phyloP scores from a whole-genome alignment of 2,797 vertebrate genomes.

The Helarctos malayanus region DNA sequence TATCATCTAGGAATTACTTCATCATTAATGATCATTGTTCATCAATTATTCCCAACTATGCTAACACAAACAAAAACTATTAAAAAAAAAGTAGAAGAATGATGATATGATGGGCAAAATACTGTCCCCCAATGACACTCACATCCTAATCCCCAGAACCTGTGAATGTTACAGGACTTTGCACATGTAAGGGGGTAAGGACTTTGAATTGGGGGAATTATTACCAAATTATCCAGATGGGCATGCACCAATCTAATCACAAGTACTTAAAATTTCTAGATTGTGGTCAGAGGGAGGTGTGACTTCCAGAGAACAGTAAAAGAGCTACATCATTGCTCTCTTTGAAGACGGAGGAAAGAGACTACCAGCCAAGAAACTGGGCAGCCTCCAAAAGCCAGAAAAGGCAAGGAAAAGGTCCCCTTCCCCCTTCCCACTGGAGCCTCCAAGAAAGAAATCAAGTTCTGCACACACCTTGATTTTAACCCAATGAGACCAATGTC shows the following conservation, averaged over 20 bases:
- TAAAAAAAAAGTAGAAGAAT: background rate
- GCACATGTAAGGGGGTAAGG: background rate
- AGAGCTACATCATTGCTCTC: background rate
- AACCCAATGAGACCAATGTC: background rate
- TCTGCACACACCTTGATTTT: background rate
- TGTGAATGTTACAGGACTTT: background rate
- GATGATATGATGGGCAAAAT: background rate
- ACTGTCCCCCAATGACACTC: background rate
- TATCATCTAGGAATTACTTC: slow-evolving; percentile 14
- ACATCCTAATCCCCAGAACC: background rate
- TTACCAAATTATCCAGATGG: background rate
- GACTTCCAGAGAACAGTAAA: background rate
- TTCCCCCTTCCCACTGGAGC: background rate
- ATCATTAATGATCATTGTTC: background rate
- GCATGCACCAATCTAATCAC: background rate
- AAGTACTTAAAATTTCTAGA: background rate
- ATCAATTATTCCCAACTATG: slow-evolving; percentile 27
- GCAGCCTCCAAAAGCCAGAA: background rate
- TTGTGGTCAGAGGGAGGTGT: background rate
- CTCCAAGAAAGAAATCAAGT: background rate
- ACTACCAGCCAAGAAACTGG: background rate
- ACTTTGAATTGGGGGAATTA: background rate
- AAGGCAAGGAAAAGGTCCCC: background rate
- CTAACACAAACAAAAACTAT: background rate
- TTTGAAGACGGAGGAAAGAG: background rate